Conservation (phyloP, 2,113 vertebrate genomes). For the Labeo catla region DNA sequence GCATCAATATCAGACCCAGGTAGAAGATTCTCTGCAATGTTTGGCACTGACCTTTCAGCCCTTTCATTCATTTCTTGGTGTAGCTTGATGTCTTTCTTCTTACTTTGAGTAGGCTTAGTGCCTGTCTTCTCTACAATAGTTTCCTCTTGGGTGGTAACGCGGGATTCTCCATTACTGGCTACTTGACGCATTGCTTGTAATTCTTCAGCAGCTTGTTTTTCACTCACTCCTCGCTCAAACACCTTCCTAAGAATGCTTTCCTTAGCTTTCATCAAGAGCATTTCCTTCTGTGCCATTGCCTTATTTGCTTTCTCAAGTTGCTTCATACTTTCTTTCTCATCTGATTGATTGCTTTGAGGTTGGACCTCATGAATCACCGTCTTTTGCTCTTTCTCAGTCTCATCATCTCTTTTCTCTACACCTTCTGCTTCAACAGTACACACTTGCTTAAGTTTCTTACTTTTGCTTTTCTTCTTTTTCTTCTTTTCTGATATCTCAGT, state of each 20-base stretch:
- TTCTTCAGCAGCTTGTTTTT: constrained; percentile 73
- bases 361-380: constrained; percentile 17
- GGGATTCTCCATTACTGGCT: constrained; percentile 61
- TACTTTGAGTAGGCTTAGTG: not conserved
- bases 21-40: constrained; percentile 1
- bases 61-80: constrained; percentile 44
- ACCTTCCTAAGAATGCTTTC: constrained; percentile 77
- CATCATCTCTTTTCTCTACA: constrained; percentile 36
- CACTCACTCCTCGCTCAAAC: constrained; percentile 72
- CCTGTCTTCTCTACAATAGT: not conserved
- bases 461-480: constrained; percentile 72
- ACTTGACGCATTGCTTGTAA: constrained; percentile 69
- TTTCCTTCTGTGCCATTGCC: constrained; percentile 66
- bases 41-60: not conserved
- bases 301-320: constrained; percentile 61
- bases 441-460: constrained; percentile 67
- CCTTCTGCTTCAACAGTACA: constrained; percentile 4
- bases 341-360: constrained; percentile 23
- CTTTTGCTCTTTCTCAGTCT: constrained; percentile 39
- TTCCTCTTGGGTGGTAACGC: not conserved
- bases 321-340: constrained; percentile 53
- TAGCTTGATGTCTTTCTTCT: constrained; percentile 59
- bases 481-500: constrained; percentile 61
- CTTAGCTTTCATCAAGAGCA: constrained; percentile 75
- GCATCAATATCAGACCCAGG: not conserved